Conservation (phyloP, 2,888 invertebrate genomes). For the Tribolium freemani region DNA sequence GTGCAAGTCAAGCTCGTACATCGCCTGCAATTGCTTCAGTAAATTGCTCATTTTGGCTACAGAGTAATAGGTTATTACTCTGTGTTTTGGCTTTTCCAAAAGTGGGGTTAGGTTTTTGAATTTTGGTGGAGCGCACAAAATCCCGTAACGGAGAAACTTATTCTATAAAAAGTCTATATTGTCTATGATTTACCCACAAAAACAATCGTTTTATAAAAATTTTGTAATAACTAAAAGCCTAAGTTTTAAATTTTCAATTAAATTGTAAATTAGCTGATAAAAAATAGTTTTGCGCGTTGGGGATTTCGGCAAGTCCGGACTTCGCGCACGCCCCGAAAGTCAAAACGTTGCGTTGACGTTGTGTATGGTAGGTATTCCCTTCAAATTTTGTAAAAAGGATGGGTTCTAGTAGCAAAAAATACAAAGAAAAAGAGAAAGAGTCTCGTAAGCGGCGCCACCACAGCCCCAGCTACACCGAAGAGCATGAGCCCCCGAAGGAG, state of each 20-base stretch:
- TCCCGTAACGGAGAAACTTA: too few relatives aligned
- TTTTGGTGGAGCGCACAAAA: not conserved
- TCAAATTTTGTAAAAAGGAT: conserved; percentile 62
- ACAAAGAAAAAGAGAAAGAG: conserved; percentile 75
- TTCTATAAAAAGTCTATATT: too few relatives aligned
- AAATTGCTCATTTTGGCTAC: conserved; percentile 72
- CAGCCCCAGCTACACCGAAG: conserved; percentile 71
- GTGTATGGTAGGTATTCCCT: conserved; percentile 25
- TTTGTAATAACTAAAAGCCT: too few relatives aligned
- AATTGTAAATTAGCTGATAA: too few relatives aligned
- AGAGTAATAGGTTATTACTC: too few relatives aligned
- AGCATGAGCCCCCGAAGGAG: conserved; percentile 68
- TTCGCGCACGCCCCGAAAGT: too few relatives aligned
- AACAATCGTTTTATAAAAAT: too few relatives aligned
- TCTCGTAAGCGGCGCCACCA: conserved; percentile 79
- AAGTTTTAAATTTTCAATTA: too few relatives aligned
- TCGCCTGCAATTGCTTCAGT: conserved; percentile 77
- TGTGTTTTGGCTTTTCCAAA: not conserved
- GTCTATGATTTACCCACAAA: too few relatives aligned
- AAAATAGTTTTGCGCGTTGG: too few relatives aligned
- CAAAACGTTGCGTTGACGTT: conserved; percentile 5
- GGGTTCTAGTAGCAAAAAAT: conserved; percentile 81
- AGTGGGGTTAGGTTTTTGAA: conserved; percentile 29
- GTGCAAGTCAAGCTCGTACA: conserved; percentile 80
- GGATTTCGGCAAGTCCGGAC: too few relatives aligned